A percentile compares a stretch with the other conserved stretches of the same genome.
Evolutionary conservation across 2,797 vertebrate species (phyloP).

Genomic region (Salmo trutta): DNA sequence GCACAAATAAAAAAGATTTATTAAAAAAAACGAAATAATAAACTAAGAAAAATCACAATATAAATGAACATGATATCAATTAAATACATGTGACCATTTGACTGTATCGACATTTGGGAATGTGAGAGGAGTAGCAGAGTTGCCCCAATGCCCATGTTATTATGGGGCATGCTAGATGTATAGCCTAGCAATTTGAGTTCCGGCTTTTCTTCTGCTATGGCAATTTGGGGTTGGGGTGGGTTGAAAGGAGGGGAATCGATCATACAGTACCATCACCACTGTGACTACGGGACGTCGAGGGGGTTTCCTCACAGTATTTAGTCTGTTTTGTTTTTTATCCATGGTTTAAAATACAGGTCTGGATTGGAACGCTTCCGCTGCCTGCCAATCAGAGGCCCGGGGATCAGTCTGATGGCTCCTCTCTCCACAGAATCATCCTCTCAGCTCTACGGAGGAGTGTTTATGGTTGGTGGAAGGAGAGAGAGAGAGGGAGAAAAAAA

Average conservation of each 20-base stretch:
- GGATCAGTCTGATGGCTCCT: constrained; percentile 51
- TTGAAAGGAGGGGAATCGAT: not conserved
- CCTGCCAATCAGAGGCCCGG: constrained; percentile 48
- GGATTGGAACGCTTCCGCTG: constrained; percentile 58
- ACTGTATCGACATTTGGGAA: constrained; percentile 36
- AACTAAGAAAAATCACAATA: constrained; percentile 26
- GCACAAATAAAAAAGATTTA: constrained; percentile 35
- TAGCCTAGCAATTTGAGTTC: constrained; percentile 14
- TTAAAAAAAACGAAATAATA: constrained; percentile 34
- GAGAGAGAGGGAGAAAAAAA: not conserved
- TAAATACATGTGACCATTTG: constrained; percentile 28
- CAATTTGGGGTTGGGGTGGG: not conserved
- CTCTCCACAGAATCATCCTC: constrained; percentile 40
- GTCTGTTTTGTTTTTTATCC: constrained; percentile 43
- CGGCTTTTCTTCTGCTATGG: not conserved
- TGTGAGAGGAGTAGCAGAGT: constrained; percentile 18
- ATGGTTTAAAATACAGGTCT: constrained; percentile 54
- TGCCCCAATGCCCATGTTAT: constrained; percentile 17
- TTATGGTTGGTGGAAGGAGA: constrained; percentile 60
- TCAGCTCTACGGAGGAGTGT: constrained; percentile 47
- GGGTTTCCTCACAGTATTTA: constrained; percentile 25
- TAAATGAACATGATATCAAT: constrained; percentile 40
- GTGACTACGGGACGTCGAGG: not conserved
- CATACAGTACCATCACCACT: not conserved
- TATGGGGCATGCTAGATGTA: constrained; percentile 35